Evolutionary conservation across 37 sponge, comb jelly and placozoan species (phyloP).

Genomic region (Theonella swinhoei): DNA sequence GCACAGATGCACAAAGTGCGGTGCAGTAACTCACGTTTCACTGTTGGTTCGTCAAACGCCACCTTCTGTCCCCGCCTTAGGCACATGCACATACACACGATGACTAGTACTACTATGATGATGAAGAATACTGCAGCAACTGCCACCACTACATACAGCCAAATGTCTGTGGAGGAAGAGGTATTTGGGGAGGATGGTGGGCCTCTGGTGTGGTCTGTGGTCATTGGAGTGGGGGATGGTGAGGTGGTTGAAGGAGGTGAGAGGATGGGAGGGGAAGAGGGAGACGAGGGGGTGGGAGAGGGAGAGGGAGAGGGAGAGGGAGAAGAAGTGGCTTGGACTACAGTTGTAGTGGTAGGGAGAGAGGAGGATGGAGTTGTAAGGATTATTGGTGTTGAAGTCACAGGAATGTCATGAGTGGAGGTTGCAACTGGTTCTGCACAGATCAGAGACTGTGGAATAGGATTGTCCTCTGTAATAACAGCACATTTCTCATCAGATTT

Average conservation of each 20-base stretch:
- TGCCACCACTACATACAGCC: conserved; percentile 49
- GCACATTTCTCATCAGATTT: not conserved
- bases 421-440: not conserved
- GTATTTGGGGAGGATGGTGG: not conserved
- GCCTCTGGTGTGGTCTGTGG: not conserved
- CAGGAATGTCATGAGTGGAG: not conserved
- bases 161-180: conserved; percentile 23
- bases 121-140: conserved; percentile 53
- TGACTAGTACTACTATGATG: conserved; percentile 40
- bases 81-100: conserved; percentile 52
- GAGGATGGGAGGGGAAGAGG: not conserved
- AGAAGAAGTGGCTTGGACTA: not conserved
- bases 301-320: not conserved
- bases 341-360: not conserved
- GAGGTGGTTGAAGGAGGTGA: not conserved
- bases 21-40: not conserved
- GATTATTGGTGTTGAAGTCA: not conserved
- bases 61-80: not conserved
- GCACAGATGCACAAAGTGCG: too few relatives aligned
- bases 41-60: not conserved
- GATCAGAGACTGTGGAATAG: not conserved
- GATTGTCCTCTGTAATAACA: not conserved
- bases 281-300: not conserved
- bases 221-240: not conserved
- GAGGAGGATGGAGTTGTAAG: too few relatives aligned